These are phyloP conservation scores for Entosphenus tridentatus DNA, from an alignment of 2,113 vertebrate genomes.

Conservation along the genomic window DNA sequence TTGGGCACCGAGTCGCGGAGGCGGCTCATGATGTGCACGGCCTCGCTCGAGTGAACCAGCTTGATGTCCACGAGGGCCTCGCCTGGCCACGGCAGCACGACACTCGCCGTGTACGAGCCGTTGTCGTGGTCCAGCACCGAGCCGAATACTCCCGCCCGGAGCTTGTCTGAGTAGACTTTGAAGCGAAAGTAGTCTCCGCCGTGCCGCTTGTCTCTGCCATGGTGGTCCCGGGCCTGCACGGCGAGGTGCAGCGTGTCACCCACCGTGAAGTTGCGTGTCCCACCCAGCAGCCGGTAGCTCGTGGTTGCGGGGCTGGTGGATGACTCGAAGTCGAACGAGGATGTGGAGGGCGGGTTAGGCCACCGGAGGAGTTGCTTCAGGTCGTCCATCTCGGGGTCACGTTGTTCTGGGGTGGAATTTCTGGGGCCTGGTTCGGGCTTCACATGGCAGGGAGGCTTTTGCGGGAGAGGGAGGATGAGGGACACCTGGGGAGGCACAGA, in stretches of 20 bases:
- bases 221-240: slow-evolving; percentile 12
- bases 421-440: no score
- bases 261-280: slow-evolving; percentile 6
- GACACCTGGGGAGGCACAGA: no score
- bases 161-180: slow-evolving; percentile 12
- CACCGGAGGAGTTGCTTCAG: no score
- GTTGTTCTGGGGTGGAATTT: no score
- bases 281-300: slow-evolving; percentile 1
- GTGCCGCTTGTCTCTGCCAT: slow-evolving; percentile 11
- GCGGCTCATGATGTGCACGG: slow-evolving; percentile 14
- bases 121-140: slow-evolving; percentile 13
- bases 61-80: slow-evolving; percentile 13
- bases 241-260: slow-evolving; percentile 12
- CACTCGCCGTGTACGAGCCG: slow-evolving; percentile 13
- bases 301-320: slow-evolving; percentile 7
- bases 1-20: slow-evolving; percentile 51
- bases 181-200: slow-evolving; percentile 18
- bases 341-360: no score
- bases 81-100: slow-evolving; percentile 14
- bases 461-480: no score
- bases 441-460: no score
- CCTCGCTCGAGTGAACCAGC: slow-evolving; percentile 17
- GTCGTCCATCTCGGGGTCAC: no score
- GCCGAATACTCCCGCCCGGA: slow-evolving; percentile 15
- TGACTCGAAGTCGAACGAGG: not conserved